phyloP scores from a whole-genome alignment of 2,113 vertebrate genomes.

The Myiagra hebetior region DNA sequence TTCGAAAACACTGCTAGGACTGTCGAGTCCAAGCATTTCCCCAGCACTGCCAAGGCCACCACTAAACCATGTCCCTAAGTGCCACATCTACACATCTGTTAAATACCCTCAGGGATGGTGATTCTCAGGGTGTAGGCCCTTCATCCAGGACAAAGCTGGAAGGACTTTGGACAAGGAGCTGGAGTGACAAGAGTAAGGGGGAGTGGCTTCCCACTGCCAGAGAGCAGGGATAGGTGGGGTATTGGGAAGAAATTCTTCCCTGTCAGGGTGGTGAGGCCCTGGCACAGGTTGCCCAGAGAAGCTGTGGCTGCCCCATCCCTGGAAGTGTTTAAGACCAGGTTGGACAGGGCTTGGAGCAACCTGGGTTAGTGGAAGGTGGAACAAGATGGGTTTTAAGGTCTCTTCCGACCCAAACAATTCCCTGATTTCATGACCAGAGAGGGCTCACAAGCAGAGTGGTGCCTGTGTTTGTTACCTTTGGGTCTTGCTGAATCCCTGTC shows the following conservation, averaged over 20 bases:
- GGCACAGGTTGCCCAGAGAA: background rate
- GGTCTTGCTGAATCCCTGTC: background rate
- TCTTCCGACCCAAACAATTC: background rate
- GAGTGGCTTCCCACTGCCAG: background rate
- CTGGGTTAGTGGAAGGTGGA: accelerated
- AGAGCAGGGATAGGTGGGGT: background rate
- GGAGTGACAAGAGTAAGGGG: background rate
- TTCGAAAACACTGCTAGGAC: background rate
- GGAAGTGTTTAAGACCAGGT: background rate
- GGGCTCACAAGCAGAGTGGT: background rate
- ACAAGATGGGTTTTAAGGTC: background rate
- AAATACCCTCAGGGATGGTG: background rate
- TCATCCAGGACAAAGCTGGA: background rate
- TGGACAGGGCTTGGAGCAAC: background rate
- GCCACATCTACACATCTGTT: background rate
- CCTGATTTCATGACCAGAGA: accelerated
- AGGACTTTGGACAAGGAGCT: background rate
- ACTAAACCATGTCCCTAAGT: background rate
- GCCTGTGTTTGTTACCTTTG: accelerated
- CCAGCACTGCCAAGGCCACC: background rate
- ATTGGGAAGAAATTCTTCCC: background rate
- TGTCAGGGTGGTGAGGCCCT: accelerated
- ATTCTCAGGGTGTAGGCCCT: background rate
- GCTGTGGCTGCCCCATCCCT: background rate
- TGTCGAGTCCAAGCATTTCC: background rate